phyloP scores from a whole-genome alignment of 2,113 vertebrate species.

The Gavia stellata region DNA sequence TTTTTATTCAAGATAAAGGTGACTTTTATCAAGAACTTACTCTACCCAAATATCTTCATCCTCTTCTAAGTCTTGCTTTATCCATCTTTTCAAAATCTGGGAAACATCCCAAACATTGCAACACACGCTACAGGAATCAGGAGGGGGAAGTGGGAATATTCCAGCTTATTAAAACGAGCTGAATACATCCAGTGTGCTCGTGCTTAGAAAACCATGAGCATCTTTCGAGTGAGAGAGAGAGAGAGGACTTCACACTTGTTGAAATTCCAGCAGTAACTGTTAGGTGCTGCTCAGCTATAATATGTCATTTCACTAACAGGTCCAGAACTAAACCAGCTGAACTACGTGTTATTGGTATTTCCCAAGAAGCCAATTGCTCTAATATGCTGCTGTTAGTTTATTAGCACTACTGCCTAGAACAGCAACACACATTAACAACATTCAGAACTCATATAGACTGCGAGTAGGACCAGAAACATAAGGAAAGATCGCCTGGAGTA shows the following conservation, averaged over 20 bases:
- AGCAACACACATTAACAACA: neutral
- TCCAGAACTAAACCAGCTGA: neutral
- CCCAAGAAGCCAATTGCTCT: neutral
- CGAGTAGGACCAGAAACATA: neutral
- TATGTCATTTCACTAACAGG: neutral
- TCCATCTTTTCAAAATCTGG: neutral
- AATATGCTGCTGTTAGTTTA: neutral
- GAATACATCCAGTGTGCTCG: neutral
- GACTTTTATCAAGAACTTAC: neutral
- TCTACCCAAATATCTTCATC: neutral
- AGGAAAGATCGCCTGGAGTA: neutral
- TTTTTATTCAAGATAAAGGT: neutral
- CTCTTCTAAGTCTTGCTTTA: neutral
- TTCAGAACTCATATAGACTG: neutral
- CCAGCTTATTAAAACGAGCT: neutral
- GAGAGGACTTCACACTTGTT: neutral
- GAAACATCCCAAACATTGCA: neutral
- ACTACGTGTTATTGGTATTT: neutral
- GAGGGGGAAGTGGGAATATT: neutral
- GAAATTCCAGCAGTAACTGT: neutral
- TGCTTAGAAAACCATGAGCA: neutral
- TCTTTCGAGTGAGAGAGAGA: neutral
- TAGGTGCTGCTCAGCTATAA: neutral
- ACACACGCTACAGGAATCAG: neutral
- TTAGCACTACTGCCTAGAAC: neutral